Conservation (phyloP, 2,113 vertebrate genomes). For the Epinephelus fuscoguttatus region DNA sequence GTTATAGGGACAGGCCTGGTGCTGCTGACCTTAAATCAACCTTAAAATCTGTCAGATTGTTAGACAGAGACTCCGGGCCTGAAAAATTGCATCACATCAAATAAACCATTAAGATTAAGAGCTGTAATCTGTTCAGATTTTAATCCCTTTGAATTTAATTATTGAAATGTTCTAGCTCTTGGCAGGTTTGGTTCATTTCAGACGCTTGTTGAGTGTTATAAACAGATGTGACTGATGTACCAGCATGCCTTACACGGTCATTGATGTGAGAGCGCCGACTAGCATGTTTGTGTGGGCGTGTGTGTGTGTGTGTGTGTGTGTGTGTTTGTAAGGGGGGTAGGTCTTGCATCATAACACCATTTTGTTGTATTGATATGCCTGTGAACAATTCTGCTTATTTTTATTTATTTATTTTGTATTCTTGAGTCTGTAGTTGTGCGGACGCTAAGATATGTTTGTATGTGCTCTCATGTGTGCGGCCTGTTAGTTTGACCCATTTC, state of each 20-base stretch:
- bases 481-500: neutral
- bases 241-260: constrained; percentile 42
- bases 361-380: neutral
- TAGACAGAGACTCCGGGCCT: neutral
- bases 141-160: constrained; percentile 9
- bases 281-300: constrained; percentile 27
- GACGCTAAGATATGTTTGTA: neutral
- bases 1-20: too few relatives aligned
- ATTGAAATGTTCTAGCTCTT: constrained; percentile 5
- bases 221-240: neutral
- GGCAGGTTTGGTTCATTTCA: constrained; percentile 32
- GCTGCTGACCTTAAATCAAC: neutral
- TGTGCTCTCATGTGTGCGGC: neutral
- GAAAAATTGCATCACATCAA: neutral
- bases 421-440: neutral
- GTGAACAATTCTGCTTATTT: neutral
- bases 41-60: neutral
- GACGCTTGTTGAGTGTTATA: neutral
- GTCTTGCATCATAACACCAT: neutral
- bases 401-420: neutral
- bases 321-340: too few relatives aligned
- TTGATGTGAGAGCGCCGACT: neutral
- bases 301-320: neutral
- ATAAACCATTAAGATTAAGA: neutral
- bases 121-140: constrained; percentile 5